These are phyloP conservation scores for Adelphocoris suturalis DNA, from an alignment of 2,888 invertebrate species.

Conservation along the genomic window DNA sequence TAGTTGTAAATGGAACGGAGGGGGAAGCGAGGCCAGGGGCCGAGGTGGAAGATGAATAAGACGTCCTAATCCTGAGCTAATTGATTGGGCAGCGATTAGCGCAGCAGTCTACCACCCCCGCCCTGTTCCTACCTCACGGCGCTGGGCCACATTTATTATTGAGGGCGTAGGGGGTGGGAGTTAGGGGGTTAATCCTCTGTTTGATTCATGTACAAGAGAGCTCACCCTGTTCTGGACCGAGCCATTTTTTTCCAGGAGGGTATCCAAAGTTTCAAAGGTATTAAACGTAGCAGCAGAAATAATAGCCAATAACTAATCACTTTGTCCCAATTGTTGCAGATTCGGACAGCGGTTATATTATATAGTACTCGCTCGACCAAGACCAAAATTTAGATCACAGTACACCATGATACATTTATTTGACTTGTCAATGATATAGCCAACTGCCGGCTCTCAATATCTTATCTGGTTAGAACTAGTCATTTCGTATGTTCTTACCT, in stretches of 20 bases:
- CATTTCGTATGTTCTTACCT: no score
- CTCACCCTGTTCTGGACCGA: background rate
- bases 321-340: no score
- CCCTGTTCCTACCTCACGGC: slow-evolving; percentile 46
- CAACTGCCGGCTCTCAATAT: no score
- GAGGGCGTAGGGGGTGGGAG: slow-evolving; percentile 33
- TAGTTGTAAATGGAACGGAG: slow-evolving; percentile 61
- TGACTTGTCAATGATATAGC: no score
- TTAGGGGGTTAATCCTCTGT: slow-evolving; percentile 55
- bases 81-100: slow-evolving; percentile 71
- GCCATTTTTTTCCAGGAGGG: slow-evolving; percentile 13
- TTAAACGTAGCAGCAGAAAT: no score
- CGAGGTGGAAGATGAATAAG: slow-evolving; percentile 69
- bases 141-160: slow-evolving; percentile 62
- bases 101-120: slow-evolving; percentile 36
- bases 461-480: no score
- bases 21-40: slow-evolving; percentile 1
- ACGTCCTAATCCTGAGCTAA: slow-evolving; percentile 70
- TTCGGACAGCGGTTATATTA: no score
- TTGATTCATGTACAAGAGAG: slow-evolving; percentile 55
- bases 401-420: no score
- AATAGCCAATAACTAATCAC: no score
- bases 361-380: no score
- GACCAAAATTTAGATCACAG: no score
- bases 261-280: no score